Conservation (phyloP, 2,113 vertebrate genomes). For the Aix galericulata region DNA sequence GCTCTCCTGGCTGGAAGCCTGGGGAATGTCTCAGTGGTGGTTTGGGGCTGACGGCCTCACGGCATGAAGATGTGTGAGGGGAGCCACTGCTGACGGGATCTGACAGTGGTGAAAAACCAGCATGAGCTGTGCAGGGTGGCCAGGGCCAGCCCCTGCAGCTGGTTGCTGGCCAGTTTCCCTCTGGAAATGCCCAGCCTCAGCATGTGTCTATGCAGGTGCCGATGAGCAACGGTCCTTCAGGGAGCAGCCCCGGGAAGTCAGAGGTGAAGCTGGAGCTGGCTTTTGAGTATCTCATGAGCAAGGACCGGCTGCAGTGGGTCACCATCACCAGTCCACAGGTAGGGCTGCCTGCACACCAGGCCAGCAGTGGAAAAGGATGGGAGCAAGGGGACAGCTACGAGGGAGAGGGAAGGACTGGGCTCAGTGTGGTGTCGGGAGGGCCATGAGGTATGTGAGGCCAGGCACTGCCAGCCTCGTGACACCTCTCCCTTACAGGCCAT, state of each 20-base stretch:
- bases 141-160: too few relatives aligned
- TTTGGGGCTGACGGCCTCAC: background rate
- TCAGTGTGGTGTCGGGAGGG: fast-evolving
- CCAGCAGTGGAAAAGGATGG: fast-evolving
- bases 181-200: background rate
- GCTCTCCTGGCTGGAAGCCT: background rate
- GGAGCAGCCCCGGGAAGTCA: slow-evolving; percentile 83
- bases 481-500: slow-evolving; percentile 85
- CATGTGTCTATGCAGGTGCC: slow-evolving; percentile 82
- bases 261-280: slow-evolving; percentile 97
- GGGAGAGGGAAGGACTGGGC: background rate
- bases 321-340: slow-evolving; percentile 99
- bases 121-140: background rate
- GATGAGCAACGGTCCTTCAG: slow-evolving; percentile 83
- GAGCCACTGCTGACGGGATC: background rate
- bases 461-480: fast-evolving
- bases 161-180: background rate
- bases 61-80: background rate
- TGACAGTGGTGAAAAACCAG: background rate
- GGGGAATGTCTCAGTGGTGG: fast-evolving
- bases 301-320: slow-evolving; percentile 97
- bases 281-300: slow-evolving; percentile 99
- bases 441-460: fast-evolving
- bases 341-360: background rate
- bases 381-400: fast-evolving